Percentiles rank a stretch among this genome's conserved stretches.
Conservation (phyloP, 64 coral and sea anemone genomes). For the Montipora sp. region DNA sequence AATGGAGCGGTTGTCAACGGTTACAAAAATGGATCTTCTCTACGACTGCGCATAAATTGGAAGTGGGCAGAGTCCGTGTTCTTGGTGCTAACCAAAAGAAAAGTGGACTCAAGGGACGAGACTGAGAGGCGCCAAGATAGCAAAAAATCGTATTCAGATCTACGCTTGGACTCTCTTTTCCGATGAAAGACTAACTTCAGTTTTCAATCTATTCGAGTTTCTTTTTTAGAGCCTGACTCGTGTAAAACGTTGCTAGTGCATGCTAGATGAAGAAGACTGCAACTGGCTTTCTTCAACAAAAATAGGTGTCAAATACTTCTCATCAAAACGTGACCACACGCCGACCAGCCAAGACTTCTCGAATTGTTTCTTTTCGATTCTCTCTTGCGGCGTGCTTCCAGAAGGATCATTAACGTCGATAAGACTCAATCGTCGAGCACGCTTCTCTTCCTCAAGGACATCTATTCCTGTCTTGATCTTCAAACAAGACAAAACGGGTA, state of each 20-base stretch:
- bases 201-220: too few species aligned
- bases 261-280: slow-evolving; percentile 6
- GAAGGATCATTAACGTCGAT: slow-evolving; percentile 98
- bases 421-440: slow-evolving; percentile 87
- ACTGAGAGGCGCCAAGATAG: too few species aligned
- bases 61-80: too few species aligned
- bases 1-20: too few species aligned
- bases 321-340: slow-evolving; percentile 94
- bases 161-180: too few species aligned
- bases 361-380: slow-evolving; percentile 94
- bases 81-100: too few species aligned
- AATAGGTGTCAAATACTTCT: slow-evolving; percentile 96
- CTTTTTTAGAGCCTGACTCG: background rate
- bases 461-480: slow-evolving; percentile 93
- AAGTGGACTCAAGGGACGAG: too few species aligned
- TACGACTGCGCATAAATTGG: too few species aligned
- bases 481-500: slow-evolving; percentile 81
- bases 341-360: slow-evolving; percentile 96
- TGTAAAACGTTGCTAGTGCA: background rate
- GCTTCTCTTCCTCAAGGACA: slow-evolving; percentile 84
- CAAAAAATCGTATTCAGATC: too few species aligned
- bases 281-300: slow-evolving; percentile 92
- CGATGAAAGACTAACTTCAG: too few species aligned
- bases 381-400: slow-evolving; percentile 87
- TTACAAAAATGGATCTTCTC: too few species aligned